Evolutionary conservation across 2,113 vertebrate genomes (phyloP).

Genomic region (Balaeniceps rex): DNA sequence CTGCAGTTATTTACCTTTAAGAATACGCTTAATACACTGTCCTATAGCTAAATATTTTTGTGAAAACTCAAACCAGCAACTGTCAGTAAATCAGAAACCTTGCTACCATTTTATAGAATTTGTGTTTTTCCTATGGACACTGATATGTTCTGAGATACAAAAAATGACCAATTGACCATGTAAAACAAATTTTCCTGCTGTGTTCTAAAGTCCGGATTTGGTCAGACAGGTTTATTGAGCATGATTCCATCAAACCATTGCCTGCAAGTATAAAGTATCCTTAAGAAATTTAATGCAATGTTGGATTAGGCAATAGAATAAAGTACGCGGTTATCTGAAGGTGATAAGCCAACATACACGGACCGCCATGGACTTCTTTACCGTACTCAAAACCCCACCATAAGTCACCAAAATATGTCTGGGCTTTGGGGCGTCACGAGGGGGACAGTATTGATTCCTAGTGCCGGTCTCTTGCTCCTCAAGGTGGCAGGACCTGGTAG

Average conservation of each 20-base stretch:
- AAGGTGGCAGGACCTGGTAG: background rate
- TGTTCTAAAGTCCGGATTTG: constrained; percentile 45
- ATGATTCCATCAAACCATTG: constrained; percentile 56
- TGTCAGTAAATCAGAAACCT: constrained; percentile 70
- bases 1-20: constrained; percentile 83
- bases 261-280: constrained; percentile 41
- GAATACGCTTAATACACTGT: constrained; percentile 74
- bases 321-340: background rate
- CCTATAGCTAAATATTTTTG: constrained; percentile 77
- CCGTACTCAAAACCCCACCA: background rate
- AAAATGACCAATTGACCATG: constrained; percentile 52
- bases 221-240: constrained; percentile 60
- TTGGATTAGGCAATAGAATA: constrained; percentile 45
- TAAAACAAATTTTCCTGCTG: constrained; percentile 62
- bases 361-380: background rate
- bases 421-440: background rate
- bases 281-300: constrained; percentile 53
- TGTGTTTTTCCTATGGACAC: constrained; percentile 39
- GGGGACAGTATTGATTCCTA: background rate
- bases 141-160: constrained; percentile 56
- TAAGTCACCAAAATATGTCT: background rate
- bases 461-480: constrained; percentile 17
- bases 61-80: constrained; percentile 69
- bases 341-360: background rate
- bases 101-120: constrained; percentile 49